Conservation (phyloP, 2,113 vertebrate genomes). For the Myiagra hebetior region DNA sequence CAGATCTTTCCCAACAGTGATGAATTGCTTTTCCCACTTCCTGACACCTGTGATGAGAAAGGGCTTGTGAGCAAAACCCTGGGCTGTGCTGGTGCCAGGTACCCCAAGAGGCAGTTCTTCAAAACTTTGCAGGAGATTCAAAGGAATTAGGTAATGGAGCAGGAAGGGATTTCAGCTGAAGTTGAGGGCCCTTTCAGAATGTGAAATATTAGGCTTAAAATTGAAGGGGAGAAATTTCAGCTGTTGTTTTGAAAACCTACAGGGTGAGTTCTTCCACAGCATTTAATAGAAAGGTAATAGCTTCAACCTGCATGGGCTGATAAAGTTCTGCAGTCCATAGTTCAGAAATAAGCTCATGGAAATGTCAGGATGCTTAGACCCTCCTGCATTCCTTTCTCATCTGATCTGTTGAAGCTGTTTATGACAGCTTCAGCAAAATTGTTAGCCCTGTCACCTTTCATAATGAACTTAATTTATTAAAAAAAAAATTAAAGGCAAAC, state of each 20-base stretch:
- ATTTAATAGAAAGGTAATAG: conserved; percentile 20
- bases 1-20: background rate
- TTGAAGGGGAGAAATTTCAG: background rate
- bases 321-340: background rate
- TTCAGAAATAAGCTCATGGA: conserved; percentile 5
- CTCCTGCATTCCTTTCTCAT: background rate
- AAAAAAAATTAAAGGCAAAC: background rate
- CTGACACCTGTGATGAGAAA: background rate
- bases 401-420: background rate
- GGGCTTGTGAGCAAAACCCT: background rate
- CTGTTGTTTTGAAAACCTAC: conserved; percentile 4
- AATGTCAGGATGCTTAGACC: conserved; percentile 6
- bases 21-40: background rate
- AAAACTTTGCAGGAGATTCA: background rate
- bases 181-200: background rate
- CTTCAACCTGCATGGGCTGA: background rate
- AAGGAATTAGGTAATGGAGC: background rate
- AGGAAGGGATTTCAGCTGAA: background rate
- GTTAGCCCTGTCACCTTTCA: background rate
- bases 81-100: background rate
- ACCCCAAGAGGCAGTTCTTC: background rate
- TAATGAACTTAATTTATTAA: background rate
- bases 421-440: background rate
- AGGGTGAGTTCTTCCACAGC: background rate
- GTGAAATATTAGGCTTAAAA: background rate